These are phyloP conservation scores for Trypoxylus dichotomus DNA, from an alignment of 1,140 invertebrate genomes.

Conservation along the genomic window DNA sequence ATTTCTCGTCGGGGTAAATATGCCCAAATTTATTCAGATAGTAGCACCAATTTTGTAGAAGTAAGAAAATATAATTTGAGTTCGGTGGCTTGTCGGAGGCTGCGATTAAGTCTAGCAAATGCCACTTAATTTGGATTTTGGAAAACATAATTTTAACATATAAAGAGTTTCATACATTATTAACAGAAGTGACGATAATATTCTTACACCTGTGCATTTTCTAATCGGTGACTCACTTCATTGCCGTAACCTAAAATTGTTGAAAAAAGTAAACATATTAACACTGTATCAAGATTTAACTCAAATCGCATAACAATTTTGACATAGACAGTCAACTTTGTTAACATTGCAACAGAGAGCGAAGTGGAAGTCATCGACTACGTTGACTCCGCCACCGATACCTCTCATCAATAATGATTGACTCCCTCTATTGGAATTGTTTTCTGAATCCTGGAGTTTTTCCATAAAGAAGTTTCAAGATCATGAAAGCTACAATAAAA, in stretches of 20 bases:
- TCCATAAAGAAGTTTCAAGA: no score
- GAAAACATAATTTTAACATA: conserved; percentile 39
- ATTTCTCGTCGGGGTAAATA: no score
- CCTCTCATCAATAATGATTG: no score
- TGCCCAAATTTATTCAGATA: no score
- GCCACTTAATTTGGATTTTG: conserved; percentile 41
- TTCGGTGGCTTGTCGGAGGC: conserved; percentile 48
- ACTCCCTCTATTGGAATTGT: no score
- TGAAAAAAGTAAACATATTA: conserved; percentile 19
- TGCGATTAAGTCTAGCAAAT: conserved; percentile 46
- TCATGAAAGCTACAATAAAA: no score
- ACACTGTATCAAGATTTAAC: conserved; percentile 40
- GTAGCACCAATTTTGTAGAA: no score
- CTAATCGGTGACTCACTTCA: conserved; percentile 38
- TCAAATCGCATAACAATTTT: conserved; percentile 39
- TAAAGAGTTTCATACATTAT: conserved; percentile 42
- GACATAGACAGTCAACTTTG: conserved; percentile 41
- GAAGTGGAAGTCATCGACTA: no score
- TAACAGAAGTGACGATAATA: conserved; percentile 42
- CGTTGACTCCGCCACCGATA: no score
- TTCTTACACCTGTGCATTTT: conserved; percentile 46
- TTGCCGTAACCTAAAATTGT: conserved; percentile 32
- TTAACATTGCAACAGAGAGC: no score
- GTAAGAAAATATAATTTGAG: no score
- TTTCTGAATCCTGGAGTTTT: no score